Evolutionary conservation across 1,140 invertebrate species (phyloP).

Genomic region (Maconellicoccus hirsutus): DNA sequence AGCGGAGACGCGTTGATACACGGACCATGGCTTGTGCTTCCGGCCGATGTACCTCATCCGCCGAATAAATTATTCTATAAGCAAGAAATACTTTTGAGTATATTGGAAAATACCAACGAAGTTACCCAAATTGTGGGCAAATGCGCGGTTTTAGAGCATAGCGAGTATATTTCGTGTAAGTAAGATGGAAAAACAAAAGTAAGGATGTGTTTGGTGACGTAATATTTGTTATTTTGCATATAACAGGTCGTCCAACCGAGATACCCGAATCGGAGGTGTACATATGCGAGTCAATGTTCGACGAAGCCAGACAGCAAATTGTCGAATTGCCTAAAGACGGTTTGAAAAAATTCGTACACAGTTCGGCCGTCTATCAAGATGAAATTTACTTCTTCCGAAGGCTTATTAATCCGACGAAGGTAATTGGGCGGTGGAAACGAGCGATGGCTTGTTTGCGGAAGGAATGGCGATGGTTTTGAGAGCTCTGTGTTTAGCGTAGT

Average conservation of each 20-base stretch:
- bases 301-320: conserved; percentile 71
- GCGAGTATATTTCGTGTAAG: conserved; percentile 82
- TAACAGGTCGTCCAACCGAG: conserved; percentile 80
- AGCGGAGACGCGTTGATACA: conserved; percentile 82
- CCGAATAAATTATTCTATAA: conserved; percentile 76
- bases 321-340: conserved; percentile 58
- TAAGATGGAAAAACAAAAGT: conserved; percentile 32
- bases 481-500: no score
- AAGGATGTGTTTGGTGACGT: no score
- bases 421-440: conserved; percentile 33
- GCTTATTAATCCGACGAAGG: conserved; percentile 59
- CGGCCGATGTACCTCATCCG: conserved; percentile 68
- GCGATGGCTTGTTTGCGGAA: not conserved
- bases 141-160: conserved; percentile 79
- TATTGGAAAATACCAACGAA: conserved; percentile 81
- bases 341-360: conserved; percentile 71
- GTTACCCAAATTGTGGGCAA: conserved; percentile 80
- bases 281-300: conserved; percentile 86
- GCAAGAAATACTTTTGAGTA: conserved; percentile 86
- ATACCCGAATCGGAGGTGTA: conserved; percentile 84
- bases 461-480: no score
- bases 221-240: conserved; percentile 23
- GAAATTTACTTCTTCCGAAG: conserved; percentile 84
- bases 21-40: conserved; percentile 83
- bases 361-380: conserved; percentile 72